A percentile compares a stretch with the other conserved stretches of the same genome.
These are phyloP conservation scores for Spodoptera exigua DNA, from an alignment of 2,888 invertebrate genomes.

Conservation along the genomic window DNA sequence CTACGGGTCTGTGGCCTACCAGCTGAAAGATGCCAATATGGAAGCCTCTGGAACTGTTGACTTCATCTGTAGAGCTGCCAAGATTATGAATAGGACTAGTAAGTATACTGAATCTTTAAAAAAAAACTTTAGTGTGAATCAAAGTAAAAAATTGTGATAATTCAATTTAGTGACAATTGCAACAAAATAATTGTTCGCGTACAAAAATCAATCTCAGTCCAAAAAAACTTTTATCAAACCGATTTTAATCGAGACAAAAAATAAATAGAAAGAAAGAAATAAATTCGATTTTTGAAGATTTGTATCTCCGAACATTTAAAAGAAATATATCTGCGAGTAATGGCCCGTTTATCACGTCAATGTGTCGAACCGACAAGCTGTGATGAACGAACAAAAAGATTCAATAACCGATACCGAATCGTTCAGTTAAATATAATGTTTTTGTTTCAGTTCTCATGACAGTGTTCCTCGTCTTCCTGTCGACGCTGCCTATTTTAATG, in stretches of 20 bases:
- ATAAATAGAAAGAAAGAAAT: too few species aligned
- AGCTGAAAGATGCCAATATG: slow-evolving; percentile 94
- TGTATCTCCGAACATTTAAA: background rate
- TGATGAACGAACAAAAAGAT: slow-evolving; percentile 16
- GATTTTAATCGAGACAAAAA: too few species aligned
- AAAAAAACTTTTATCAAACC: too few species aligned
- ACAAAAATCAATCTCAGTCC: too few species aligned
- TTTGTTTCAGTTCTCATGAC: slow-evolving; percentile 92
- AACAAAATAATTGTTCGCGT: too few species aligned
- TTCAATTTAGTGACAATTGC: too few species aligned
- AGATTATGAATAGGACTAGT: slow-evolving; percentile 93
- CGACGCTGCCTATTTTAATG: slow-evolving; percentile 93
- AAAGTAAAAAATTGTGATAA: too few species aligned
- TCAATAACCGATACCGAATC: slow-evolving; percentile 20
- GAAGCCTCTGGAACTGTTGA: slow-evolving; percentile 93
- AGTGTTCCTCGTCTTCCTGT: slow-evolving; percentile 91
- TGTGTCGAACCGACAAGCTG: slow-evolving; percentile 1
- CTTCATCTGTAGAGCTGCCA: slow-evolving; percentile 92
- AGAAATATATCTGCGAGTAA: background rate
- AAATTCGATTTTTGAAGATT: background rate
- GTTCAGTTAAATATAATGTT: slow-evolving; percentile 19
- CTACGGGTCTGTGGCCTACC: slow-evolving; percentile 94
- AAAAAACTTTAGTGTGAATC: too few species aligned
- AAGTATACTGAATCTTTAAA: slow-evolving; percentile 62
- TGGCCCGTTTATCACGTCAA: background rate